Base-by-base conservation (phyloP, 1,140 invertebrate genomes). In the Lepeophtheirus salmonis region DNA sequence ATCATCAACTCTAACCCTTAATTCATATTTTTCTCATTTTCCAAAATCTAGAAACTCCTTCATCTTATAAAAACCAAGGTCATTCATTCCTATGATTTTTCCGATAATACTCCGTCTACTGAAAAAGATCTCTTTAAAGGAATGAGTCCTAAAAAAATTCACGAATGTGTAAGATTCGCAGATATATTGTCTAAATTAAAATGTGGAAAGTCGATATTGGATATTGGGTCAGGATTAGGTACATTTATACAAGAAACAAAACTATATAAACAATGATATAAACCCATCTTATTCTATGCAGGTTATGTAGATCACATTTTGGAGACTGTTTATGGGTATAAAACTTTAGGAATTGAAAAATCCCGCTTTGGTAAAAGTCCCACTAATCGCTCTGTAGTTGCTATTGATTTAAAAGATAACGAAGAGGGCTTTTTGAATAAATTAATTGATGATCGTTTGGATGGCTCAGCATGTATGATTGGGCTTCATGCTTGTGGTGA, bases 401-500 rank as follows among this genome's bases (percentile, higher is more conserved):
- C 30, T 41, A 6, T 41, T 10, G 30, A 41, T 10, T 41, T 41
- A n/a, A 41, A 41, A n/a, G 30, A 41, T 6, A n/a, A 41, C 6
- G 30, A 41, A n/a, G 30, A 41, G 30, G 30, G n/a, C 30, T 6
- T 41, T n/a, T n/a, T 41, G 30, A n/a, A 41, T 6, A 41, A n/a
- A 6, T n/a, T 41, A n/a, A n/a, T 41, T n/a, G 6, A 41, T n/a
- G 30, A 41, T 6, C 30, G 30, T n/a, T n/a, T 17, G 2, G 24
- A 22, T 41, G 50, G 60, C 20, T 60, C 62, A 13, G 75, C 71
- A 74, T 75, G 70, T 60, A 64, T 85, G 61, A 75, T 79, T 63
- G 83, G 82, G 4, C 72, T 91, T 21, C 87, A 91, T 70, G 80
- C 85, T 6, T 91, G 87, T 70, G 86, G 83, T 0, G 84, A 89